phyloP scores from a whole-genome alignment of 2,113 vertebrate species.

The Podarcis muralis region DNA sequence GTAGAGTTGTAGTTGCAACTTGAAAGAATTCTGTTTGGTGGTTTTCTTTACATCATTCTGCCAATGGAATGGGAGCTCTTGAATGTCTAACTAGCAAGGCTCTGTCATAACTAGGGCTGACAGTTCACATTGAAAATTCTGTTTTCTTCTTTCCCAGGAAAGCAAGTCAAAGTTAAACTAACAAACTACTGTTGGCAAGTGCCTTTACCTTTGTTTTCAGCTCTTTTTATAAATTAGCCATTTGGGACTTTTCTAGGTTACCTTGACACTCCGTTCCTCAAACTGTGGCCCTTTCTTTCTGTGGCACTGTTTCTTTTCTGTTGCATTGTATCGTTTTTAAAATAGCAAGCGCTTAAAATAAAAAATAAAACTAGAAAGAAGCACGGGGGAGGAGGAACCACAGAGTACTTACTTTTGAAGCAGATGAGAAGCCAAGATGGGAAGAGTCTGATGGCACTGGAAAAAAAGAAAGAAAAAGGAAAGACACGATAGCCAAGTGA shows the following conservation, averaged over 20 bases:
- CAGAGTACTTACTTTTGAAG: background rate
- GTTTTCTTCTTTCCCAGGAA: constrained; percentile 84
- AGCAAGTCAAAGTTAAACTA: constrained; percentile 84
- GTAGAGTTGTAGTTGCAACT: constrained; percentile 81
- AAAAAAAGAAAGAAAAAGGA: background rate
- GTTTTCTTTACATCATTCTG: constrained; percentile 80
- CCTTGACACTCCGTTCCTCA: constrained; percentile 58
- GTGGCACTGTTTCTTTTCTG: background rate
- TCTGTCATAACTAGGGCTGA: constrained; percentile 83
- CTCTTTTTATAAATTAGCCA: constrained; percentile 75
- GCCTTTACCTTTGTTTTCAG: constrained; percentile 75
- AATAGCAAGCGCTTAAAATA: constrained; percentile 23
- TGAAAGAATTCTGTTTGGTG: constrained; percentile 85
- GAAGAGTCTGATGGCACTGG: background rate
- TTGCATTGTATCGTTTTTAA: constrained; percentile 18
- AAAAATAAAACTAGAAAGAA: background rate
- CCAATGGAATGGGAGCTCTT: constrained; percentile 73
- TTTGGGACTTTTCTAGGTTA: constrained; percentile 60
- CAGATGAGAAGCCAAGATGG: constrained; percentile 13
- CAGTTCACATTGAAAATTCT: constrained; percentile 88
- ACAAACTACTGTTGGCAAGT: constrained; percentile 83
- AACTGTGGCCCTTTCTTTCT: constrained; percentile 34
- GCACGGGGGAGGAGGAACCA: background rate
- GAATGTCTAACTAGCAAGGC: constrained; percentile 77
- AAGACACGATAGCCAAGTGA: background rate